Percentiles rank a stretch among this genome's conserved stretches.
Evolutionary conservation across 37 sponge, comb jelly and placozoan species (phyloP).

Genomic region (Beroe forskalii): DNA sequence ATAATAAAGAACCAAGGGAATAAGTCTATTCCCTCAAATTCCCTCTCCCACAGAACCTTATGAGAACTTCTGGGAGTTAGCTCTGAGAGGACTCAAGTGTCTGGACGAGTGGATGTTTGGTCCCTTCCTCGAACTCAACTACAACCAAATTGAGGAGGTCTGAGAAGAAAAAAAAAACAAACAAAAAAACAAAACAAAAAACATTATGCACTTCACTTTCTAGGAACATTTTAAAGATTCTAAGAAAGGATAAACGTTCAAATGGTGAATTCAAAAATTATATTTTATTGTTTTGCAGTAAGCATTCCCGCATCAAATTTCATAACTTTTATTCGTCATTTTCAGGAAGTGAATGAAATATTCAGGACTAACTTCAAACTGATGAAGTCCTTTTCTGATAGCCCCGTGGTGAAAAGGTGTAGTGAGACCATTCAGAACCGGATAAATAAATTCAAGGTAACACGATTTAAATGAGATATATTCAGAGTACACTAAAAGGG

Average conservation of each 20-base stretch:
- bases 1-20: too few species aligned
- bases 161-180: too few species aligned
- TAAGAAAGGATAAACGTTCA: too few species aligned
- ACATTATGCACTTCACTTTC: too few species aligned
- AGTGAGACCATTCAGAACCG: slow-evolving; percentile 81
- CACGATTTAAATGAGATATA: too few species aligned
- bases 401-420: slow-evolving; percentile 81
- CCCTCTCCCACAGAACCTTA: slow-evolving; percentile 50
- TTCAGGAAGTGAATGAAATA: slow-evolving; percentile 66
- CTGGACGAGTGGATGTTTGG: slow-evolving; percentile 58
- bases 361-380: slow-evolving; percentile 91
- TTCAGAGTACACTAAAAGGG: too few species aligned
- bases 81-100: not conserved
- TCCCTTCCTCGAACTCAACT: slow-evolving; percentile 36
- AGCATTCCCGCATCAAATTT: too few species aligned
- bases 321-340: too few species aligned
- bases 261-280: not conserved
- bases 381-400: slow-evolving; percentile 79
- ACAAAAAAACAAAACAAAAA: too few species aligned
- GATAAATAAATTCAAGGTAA: slow-evolving; percentile 82
- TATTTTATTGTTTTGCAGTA: too few species aligned
- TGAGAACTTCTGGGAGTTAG: slow-evolving; percentile 22
- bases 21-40: too few species aligned
- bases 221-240: too few species aligned
- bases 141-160: not conserved